A percentile compares a stretch with the other conserved stretches of the same genome.
Conservation (phyloP, 2,113 vertebrate genomes). For the Callithrix jacchus region DNA sequence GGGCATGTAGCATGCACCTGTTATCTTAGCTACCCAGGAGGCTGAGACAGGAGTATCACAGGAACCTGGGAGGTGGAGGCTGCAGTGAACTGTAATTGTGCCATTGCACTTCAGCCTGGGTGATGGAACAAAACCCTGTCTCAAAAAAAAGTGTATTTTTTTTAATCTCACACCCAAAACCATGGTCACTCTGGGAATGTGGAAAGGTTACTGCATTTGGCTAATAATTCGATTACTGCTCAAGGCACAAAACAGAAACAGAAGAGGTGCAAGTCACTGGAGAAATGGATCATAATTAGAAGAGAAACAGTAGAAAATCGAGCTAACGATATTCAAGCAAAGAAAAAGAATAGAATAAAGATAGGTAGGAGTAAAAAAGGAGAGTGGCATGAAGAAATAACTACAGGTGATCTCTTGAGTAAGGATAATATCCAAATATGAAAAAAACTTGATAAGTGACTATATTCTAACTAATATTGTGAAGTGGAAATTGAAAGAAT, state of each 20-base stretch:
- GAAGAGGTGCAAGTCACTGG: background rate
- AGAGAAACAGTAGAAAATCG: background rate
- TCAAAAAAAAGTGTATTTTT: background rate
- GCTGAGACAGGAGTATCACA: too few species aligned
- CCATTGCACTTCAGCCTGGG: too few species aligned
- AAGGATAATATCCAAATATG: background rate
- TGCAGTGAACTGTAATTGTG: too few species aligned
- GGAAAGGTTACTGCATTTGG: background rate
- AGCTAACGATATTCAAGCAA: background rate
- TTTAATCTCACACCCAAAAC: background rate
- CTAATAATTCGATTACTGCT: background rate
- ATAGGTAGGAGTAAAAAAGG: background rate
- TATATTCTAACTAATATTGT: background rate
- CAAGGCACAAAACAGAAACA: background rate
- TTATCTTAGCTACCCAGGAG: too few species aligned
- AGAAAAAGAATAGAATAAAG: background rate
- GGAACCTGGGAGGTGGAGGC: too few species aligned
- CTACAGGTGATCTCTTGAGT: background rate
- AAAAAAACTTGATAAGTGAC: background rate
- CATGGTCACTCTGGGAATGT: background rate
- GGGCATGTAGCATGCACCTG: fast-evolving
- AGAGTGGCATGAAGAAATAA: fast-evolving
- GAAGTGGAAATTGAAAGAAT: background rate
- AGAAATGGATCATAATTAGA: background rate
- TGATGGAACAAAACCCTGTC: fast-evolving